These are phyloP conservation scores for Coturnix japonica DNA, from an alignment of 2,113 vertebrate species.

Conservation along the genomic window DNA sequence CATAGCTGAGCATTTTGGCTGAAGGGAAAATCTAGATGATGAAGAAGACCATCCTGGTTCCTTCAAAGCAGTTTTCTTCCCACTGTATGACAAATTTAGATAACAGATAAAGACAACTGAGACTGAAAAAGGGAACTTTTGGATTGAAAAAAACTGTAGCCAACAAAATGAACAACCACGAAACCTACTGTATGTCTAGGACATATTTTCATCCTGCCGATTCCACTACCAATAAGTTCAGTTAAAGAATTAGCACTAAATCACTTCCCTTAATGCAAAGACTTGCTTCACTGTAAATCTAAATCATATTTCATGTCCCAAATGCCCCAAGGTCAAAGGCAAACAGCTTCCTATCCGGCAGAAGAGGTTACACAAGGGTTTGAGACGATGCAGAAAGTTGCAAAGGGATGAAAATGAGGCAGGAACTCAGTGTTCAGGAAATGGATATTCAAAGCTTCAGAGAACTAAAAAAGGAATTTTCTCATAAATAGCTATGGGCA, in stretches of 20 bases:
- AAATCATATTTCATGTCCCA: not conserved
- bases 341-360: not conserved
- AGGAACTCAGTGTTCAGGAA: not conserved
- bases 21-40: not conserved
- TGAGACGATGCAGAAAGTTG: not conserved
- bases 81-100: not conserved
- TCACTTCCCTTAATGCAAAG: not conserved
- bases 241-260: constrained; percentile 1
- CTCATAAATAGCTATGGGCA: not conserved
- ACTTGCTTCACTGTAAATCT: not conserved
- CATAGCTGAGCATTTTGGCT: not conserved
- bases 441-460: not conserved
- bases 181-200: not conserved
- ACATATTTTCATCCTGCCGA: not conserved
- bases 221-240: not conserved
- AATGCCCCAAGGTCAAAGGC: not conserved
- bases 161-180: not conserved
- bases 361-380: not conserved
- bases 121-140: not conserved
- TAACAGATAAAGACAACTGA: not conserved
- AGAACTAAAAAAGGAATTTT: not conserved
- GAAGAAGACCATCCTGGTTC: not conserved
- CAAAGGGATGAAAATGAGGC: not conserved
- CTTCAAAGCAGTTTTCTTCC: not conserved
- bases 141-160: not conserved